These are phyloP conservation scores for Trachemys scripta DNA, from an alignment of 2,113 vertebrate species.

Conservation along the genomic window DNA sequence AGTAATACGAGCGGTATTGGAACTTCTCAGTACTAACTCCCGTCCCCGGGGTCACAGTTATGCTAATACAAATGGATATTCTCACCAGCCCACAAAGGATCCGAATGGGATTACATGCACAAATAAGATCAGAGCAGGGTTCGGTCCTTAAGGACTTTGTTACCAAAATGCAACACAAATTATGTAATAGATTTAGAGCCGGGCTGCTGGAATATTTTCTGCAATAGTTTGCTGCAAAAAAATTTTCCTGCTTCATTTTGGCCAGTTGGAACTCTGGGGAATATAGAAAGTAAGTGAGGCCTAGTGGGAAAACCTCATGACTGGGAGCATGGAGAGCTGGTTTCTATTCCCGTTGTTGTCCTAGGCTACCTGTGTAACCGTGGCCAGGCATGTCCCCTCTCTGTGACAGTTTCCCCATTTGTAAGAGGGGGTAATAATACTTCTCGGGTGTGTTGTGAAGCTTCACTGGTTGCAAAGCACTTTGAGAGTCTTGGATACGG, in stretches of 20 bases:
- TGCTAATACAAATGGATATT: background rate
- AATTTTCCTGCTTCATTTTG: background rate
- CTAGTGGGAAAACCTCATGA: background rate
- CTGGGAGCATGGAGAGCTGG: background rate
- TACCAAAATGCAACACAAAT: rapidly evolving
- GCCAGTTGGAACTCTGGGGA: background rate
- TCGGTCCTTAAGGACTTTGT: background rate
- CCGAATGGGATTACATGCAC: background rate
- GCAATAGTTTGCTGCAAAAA: background rate
- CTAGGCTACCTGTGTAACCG: rapidly evolving
- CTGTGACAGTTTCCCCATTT: background rate
- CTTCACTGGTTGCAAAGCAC: background rate
- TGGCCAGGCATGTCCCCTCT: background rate
- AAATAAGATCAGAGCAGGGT: background rate
- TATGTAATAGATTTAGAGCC: background rate
- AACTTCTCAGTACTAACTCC: background rate
- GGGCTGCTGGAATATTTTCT: background rate
- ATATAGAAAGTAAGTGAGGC: background rate
- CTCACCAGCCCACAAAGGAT: background rate
- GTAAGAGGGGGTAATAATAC: background rate
- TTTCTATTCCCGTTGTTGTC: background rate
- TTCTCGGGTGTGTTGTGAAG: background rate
- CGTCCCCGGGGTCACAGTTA: background rate
- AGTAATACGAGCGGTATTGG: background rate
- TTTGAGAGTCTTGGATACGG: background rate